phyloP scores from a whole-genome alignment of 2,113 vertebrate species.

The Cyprinus carpio region DNA sequence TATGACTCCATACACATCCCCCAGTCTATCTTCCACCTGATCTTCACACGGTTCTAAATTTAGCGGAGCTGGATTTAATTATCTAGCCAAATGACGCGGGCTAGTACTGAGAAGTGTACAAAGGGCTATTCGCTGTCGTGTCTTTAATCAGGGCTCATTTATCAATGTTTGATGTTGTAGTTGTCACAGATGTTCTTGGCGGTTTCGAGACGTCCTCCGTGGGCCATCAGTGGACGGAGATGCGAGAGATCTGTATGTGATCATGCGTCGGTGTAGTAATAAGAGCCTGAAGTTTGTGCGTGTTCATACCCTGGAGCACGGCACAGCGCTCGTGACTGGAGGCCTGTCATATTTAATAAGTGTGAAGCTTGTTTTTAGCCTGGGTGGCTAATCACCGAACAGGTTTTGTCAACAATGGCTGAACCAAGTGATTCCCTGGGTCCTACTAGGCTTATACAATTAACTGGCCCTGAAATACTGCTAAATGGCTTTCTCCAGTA shows the following conservation, averaged over 20 bases:
- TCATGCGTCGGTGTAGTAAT: constrained; percentile 93
- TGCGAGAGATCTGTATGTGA: constrained; percentile 84
- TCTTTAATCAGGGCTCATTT: constrained; percentile 15
- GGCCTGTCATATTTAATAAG: constrained; percentile 85
- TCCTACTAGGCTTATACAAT: not conserved
- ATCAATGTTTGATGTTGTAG: constrained; percentile 34
- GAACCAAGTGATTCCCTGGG: not conserved
- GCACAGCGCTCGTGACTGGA: constrained; percentile 92
- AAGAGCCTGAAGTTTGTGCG: constrained; percentile 80
- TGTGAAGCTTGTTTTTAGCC: constrained; percentile 86
- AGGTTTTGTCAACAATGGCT: constrained; percentile 72
- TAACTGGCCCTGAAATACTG: not conserved
- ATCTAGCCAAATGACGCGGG: constrained; percentile 22
- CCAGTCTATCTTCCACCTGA: constrained; percentile 11
- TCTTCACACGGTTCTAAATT: constrained; percentile 20
- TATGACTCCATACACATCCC: too few species aligned
- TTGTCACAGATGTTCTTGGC: constrained; percentile 84
- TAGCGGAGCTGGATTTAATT: constrained; percentile 8
- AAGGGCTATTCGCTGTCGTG: too few species aligned
- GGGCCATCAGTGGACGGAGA: constrained; percentile 65
- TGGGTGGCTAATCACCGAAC: constrained; percentile 94
- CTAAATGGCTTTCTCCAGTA: too few species aligned
- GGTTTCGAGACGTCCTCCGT: constrained; percentile 89
- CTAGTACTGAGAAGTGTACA: constrained; percentile 16
- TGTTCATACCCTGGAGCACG: constrained; percentile 86